Percentiles rank a stretch among this genome's conserved stretches.
Evolutionary conservation across 1,140 invertebrate species (phyloP).

Genomic region (Drosophila pseudoobscura): DNA sequence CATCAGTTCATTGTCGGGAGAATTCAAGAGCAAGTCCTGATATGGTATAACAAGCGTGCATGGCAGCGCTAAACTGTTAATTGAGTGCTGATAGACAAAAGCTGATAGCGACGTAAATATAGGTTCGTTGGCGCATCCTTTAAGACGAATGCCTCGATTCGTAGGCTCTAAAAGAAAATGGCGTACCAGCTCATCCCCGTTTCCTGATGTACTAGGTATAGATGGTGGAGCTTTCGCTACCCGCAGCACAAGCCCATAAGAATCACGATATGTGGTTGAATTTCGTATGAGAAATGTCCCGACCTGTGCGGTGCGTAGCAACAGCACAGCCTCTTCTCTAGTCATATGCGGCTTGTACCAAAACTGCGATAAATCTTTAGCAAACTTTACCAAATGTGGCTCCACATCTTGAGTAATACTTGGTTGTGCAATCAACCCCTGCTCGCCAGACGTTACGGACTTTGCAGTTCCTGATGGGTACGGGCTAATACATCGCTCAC

Average conservation of each 20-base stretch:
- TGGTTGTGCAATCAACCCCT: not conserved
- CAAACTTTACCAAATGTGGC: slow-evolving; percentile 96
- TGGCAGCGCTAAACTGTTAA: slow-evolving; percentile 96
- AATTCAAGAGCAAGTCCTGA: slow-evolving; percentile 69
- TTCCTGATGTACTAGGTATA: slow-evolving; percentile 82
- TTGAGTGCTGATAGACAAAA: slow-evolving; percentile 98
- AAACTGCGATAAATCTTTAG: slow-evolving; percentile 95
- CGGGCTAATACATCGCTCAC: slow-evolving; percentile 85
- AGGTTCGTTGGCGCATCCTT: slow-evolving; percentile 97
- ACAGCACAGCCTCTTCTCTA: slow-evolving; percentile 96
- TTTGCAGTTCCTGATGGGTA: slow-evolving; percentile 24
- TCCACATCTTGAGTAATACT: slow-evolving; percentile 88
- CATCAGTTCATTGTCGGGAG: slow-evolving; percentile 37
- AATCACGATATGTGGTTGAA: slow-evolving; percentile 87
- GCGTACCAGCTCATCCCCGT: slow-evolving; percentile 92
- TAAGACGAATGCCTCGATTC: slow-evolving; percentile 95
- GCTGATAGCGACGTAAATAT: slow-evolving; percentile 98
- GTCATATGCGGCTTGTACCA: slow-evolving; percentile 99
- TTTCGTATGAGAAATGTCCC: slow-evolving; percentile 98
- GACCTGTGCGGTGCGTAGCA: slow-evolving; percentile 92
- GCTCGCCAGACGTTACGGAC: not conserved
- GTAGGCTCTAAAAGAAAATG: slow-evolving; percentile 99
- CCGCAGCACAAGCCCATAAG: slow-evolving; percentile 97
- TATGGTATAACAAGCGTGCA: slow-evolving; percentile 94
- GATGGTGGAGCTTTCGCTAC: slow-evolving; percentile 91